Percentiles rank a stretch among this genome's conserved stretches.
These are phyloP conservation scores for Mus spretus DNA, from an alignment of 2,797 vertebrate genomes.

Conservation along the genomic window DNA sequence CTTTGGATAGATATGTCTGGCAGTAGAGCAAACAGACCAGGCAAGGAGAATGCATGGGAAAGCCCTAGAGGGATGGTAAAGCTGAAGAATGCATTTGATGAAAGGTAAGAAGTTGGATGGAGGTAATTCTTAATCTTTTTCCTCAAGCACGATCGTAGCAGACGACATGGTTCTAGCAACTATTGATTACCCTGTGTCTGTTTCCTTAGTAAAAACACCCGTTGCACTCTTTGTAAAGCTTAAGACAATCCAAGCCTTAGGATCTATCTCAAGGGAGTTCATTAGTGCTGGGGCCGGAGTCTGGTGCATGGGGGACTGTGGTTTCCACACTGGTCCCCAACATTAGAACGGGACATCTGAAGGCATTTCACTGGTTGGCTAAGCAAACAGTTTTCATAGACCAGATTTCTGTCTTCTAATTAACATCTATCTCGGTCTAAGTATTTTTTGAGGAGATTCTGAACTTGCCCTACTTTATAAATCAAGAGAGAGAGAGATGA, in stretches of 20 bases:
- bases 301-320: neutral
- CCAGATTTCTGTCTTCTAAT: neutral
- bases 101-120: neutral
- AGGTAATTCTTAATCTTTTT: neutral
- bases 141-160: neutral
- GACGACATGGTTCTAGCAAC: no score
- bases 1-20: neutral
- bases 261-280: neutral
- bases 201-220: constrained; percentile 1
- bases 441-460: neutral
- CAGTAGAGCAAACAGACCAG: neutral
- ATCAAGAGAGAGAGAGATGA: neutral
- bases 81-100: neutral
- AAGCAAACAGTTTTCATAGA: neutral
- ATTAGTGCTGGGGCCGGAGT: neutral
- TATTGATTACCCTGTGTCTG: neutral
- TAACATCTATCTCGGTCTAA: neutral
- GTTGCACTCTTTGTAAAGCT: neutral
- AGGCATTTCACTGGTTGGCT: neutral
- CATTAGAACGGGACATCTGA: neutral
- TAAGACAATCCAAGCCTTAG: neutral
- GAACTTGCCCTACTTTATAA: constrained; percentile 8
- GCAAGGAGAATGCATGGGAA: neutral
- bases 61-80: neutral
- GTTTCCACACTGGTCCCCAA: neutral